These are phyloP conservation scores for Poeciliopsis occidentalis DNA, from an alignment of 2,113 vertebrate genomes.

Conservation along the genomic window DNA sequence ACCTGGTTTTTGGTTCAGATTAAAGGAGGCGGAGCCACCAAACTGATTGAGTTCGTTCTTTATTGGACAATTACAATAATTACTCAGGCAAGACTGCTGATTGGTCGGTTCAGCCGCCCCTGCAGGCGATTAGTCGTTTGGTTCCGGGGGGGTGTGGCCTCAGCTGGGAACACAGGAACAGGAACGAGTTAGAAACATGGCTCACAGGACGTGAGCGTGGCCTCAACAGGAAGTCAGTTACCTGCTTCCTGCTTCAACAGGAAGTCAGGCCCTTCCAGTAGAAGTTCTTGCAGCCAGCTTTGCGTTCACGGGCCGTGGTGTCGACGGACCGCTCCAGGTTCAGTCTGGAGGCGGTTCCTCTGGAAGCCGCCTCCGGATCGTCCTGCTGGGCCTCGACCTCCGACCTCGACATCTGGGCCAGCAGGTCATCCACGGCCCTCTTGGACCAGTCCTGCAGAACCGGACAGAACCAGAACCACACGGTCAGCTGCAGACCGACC, in stretches of 20 bases:
- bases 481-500: neutral
- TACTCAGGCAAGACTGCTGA: constrained; percentile 46
- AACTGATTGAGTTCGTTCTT: constrained; percentile 50
- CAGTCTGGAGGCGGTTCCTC: constrained; percentile 65
- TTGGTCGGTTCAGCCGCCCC: constrained; percentile 36
- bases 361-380: constrained; percentile 78
- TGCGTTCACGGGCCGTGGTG: constrained; percentile 72
- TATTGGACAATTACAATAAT: constrained; percentile 63
- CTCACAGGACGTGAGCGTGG: neutral
- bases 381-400: constrained; percentile 65
- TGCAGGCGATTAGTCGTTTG: constrained; percentile 10
- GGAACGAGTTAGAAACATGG: neutral
- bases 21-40: constrained; percentile 37
- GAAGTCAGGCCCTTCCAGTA: constrained; percentile 82
- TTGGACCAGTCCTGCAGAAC: constrained; percentile 75
- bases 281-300: constrained; percentile 84
- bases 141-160: neutral
- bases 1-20: neutral
- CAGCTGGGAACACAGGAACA: constrained; percentile 2
- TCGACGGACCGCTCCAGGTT: constrained; percentile 75
- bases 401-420: constrained; percentile 74
- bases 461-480: neutral
- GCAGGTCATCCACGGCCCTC: constrained; percentile 73
- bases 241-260: constrained; percentile 63
- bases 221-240: neutral